These are phyloP conservation scores for Coelopa frigida DNA, from an alignment of 1,140 invertebrate species.

Conservation along the genomic window DNA sequence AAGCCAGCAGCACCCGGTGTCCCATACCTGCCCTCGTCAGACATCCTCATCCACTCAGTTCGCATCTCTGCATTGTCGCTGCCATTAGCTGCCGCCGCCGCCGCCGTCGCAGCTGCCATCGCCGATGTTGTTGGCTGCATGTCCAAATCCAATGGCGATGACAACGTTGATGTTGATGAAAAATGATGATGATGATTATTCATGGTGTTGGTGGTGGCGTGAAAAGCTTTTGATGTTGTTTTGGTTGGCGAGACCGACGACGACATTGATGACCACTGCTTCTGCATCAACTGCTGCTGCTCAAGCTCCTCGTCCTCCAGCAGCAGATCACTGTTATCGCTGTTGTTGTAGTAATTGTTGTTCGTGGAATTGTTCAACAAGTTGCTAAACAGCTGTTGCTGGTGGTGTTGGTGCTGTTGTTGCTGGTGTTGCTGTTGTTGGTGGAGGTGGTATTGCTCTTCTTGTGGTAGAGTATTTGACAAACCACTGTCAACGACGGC, in stretches of 20 bases:
- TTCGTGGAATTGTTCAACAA: slow-evolving; percentile 6
- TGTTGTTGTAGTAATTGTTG: too few relatives aligned
- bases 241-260: slow-evolving; percentile 36
- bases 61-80: slow-evolving; percentile 33
- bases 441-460: slow-evolving; percentile 34
- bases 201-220: not conserved
- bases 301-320: slow-evolving; percentile 27
- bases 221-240: slow-evolving; percentile 12
- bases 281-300: slow-evolving; percentile 39
- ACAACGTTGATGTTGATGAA: slow-evolving; percentile 19
- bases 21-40: slow-evolving; percentile 44
- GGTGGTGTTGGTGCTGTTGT: slow-evolving; percentile 25
- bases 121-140: slow-evolving; percentile 13
- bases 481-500: slow-evolving; percentile 43
- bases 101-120: slow-evolving; percentile 14
- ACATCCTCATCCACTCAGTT: slow-evolving; percentile 44
- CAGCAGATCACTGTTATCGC: slow-evolving; percentile 5
- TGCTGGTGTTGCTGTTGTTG: slow-evolving; percentile 28
- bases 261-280: slow-evolving; percentile 43
- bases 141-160: slow-evolving; percentile 20
- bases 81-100: slow-evolving; percentile 8
- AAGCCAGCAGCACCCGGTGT: slow-evolving; percentile 46
- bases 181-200: not conserved
- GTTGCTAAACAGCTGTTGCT: slow-evolving; percentile 17
- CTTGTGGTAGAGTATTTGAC: slow-evolving; percentile 38